These are phyloP conservation scores for Seriola quinqueradiata DNA, from an alignment of 2,113 vertebrate species.

Conservation along the genomic window DNA sequence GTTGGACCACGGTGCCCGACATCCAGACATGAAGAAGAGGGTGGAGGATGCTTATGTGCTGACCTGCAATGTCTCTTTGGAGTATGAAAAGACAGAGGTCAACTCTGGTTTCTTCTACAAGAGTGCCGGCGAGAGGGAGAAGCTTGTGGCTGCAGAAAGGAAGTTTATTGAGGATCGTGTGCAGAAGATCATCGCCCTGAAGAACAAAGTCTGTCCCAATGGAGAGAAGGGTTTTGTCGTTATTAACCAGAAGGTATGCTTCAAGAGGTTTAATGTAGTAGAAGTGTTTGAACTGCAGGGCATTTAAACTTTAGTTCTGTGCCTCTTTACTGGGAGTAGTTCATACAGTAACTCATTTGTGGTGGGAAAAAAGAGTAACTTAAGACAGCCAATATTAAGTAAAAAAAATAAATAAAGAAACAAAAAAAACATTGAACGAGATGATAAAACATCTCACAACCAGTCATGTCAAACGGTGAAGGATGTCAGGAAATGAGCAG, in stretches of 20 bases:
- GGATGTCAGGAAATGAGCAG: background rate
- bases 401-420: background rate
- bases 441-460: background rate
- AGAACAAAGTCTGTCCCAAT: constrained; percentile 90
- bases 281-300: background rate
- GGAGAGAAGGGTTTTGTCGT: constrained; percentile 94
- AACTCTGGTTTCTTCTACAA: constrained; percentile 99
- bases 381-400: background rate
- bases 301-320: background rate
- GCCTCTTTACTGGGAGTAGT: background rate
- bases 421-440: background rate
- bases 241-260: constrained; percentile 96
- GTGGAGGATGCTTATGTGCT: constrained; percentile 94
- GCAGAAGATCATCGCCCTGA: constrained; percentile 94
- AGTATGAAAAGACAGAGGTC: constrained; percentile 99
- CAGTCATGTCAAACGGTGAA: background rate
- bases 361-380: background rate
- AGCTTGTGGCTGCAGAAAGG: constrained; percentile 94
- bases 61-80: constrained; percentile 95
- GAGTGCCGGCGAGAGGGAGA: constrained; percentile 94
- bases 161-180: constrained; percentile 98
- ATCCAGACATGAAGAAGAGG: constrained; percentile 98
- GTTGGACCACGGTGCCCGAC: constrained; percentile 95
- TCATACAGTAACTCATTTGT: background rate
- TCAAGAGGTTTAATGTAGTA: background rate